These are phyloP conservation scores for Mystacornis crossleyi DNA, from an alignment of 2,113 vertebrate genomes.

Conservation along the genomic window DNA sequence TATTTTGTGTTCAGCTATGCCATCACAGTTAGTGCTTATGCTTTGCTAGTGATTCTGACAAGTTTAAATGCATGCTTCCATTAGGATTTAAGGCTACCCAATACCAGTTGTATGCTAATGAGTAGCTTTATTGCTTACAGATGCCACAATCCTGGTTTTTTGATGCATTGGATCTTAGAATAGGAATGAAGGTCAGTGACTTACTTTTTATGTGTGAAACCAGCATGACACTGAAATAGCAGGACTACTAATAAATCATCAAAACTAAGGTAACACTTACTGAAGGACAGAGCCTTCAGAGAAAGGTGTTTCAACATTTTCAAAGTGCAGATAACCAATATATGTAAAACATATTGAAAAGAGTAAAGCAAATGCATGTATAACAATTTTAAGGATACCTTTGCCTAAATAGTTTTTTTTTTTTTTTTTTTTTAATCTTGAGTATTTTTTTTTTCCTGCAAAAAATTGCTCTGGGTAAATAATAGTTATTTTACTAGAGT, in stretches of 20 bases:
- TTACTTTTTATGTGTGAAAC: neutral
- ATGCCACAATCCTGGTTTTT: neutral
- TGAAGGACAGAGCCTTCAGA: neutral
- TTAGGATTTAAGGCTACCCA: neutral
- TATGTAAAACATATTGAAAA: neutral
- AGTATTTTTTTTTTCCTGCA: neutral
- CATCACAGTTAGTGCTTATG: neutral
- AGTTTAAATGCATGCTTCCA: neutral
- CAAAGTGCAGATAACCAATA: rapidly evolving
- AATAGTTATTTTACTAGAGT: neutral
- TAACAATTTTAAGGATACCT: neutral
- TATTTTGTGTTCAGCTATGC: neutral
- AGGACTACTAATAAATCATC: neutral
- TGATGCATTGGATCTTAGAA: neutral
- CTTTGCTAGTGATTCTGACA: neutral
- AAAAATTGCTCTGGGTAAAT: neutral
- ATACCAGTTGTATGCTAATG: neutral
- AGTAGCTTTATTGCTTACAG: neutral
- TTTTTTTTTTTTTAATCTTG: neutral
- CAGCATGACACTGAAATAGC: neutral
- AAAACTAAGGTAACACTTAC: neutral
- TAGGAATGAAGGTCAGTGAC: neutral
- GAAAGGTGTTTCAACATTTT: neutral
- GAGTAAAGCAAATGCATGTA: neutral
- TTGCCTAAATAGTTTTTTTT: neutral